Evolutionary conservation across 1,140 invertebrate genomes (phyloP).

Genomic region (Cecropterus lyciades): DNA sequence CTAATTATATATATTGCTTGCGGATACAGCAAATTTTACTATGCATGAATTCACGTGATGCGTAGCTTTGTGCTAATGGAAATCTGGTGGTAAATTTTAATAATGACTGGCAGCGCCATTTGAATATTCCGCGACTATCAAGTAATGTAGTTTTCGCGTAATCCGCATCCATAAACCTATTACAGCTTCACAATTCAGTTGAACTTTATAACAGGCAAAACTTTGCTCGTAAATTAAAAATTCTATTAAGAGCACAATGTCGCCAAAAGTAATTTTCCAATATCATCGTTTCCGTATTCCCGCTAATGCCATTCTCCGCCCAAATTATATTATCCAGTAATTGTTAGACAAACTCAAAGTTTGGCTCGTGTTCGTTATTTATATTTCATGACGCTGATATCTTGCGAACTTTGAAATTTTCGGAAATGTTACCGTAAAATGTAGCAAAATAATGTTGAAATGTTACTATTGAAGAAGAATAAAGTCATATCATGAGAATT

Average conservation of each 20-base stretch:
- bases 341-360: slow-evolving; percentile 32
- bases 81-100: slow-evolving; percentile 30
- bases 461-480: neutral
- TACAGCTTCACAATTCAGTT: neutral
- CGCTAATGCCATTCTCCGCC: slow-evolving; percentile 18
- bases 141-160: slow-evolving; percentile 29
- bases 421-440: slow-evolving; percentile 3
- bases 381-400: slow-evolving; percentile 32
- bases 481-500: too few species aligned
- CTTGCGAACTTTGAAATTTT: slow-evolving; percentile 21
- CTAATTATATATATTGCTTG: neutral
- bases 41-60: slow-evolving; percentile 11
- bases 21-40: neutral
- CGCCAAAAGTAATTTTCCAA: slow-evolving; percentile 29
- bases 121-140: slow-evolving; percentile 30
- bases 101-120: slow-evolving; percentile 33
- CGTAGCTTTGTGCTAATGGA: slow-evolving; percentile 26
- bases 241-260: slow-evolving; percentile 24
- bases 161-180: slow-evolving; percentile 17
- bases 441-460: neutral
- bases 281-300: slow-evolving; percentile 34
- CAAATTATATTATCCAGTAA: slow-evolving; percentile 32
- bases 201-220: slow-evolving; percentile 25
- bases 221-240: slow-evolving; percentile 30
- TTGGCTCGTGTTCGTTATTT: slow-evolving; percentile 18